A percentile compares a stretch with the other conserved stretches of the same genome.
phyloP scores from a whole-genome alignment of 2,113 vertebrate genomes.

The Galemys pyrenaicus region DNA sequence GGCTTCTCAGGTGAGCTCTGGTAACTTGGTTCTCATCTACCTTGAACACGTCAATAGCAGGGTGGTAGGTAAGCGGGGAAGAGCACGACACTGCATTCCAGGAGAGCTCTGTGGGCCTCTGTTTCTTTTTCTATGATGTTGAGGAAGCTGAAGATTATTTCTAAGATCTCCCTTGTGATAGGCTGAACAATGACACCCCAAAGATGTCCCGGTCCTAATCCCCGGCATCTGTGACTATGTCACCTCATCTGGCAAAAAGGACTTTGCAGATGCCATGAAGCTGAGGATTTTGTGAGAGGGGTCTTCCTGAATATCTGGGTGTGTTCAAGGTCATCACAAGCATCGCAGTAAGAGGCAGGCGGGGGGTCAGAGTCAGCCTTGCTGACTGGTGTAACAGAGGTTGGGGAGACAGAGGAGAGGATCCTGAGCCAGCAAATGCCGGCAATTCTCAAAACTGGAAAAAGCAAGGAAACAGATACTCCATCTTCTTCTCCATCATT shows the following conservation, averaged over 20 bases:
- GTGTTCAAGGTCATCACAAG: too few species aligned
- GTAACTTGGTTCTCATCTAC: background rate
- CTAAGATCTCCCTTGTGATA: background rate
- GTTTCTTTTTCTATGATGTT: background rate
- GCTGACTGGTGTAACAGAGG: background rate
- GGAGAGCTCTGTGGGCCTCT: background rate
- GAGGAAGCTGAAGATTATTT: slow-evolving; percentile 13
- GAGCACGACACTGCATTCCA: background rate
- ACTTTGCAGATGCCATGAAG: background rate
- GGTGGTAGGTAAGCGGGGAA: background rate
- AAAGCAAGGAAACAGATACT: background rate
- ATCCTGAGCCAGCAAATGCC: background rate
- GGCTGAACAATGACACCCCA: background rate
- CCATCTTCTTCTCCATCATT: too few species aligned
- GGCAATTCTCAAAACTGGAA: background rate
- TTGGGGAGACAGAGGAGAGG: background rate
- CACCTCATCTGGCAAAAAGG: background rate
- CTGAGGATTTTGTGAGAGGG: background rate
- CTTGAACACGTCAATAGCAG: background rate
- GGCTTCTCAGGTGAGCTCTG: background rate
- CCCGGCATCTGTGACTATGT: background rate
- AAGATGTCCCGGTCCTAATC: background rate
- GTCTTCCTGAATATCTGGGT: background rate
- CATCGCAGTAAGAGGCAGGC: background rate
- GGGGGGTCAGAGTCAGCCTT: too few species aligned